phyloP scores from a whole-genome alignment of 2,797 vertebrate genomes.

The Microctenopoma stevenorrisi region DNA sequence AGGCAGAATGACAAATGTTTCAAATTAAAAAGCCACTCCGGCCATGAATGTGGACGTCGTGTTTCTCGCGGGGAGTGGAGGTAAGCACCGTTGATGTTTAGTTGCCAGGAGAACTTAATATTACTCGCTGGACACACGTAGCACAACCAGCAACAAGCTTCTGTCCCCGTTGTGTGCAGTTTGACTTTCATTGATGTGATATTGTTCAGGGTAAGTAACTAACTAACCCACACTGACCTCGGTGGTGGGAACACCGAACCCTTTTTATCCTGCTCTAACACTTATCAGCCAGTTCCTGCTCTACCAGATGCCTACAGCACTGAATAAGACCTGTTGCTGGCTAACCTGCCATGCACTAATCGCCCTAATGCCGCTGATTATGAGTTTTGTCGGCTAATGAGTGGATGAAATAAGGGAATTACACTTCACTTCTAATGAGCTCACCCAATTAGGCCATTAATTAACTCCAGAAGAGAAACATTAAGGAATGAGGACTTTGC shows the following conservation, averaged over 20 bases:
- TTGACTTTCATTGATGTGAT: slow-evolving; percentile 40
- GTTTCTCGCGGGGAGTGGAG: slow-evolving; percentile 29
- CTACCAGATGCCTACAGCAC: slow-evolving; percentile 30
- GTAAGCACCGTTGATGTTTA: slow-evolving; percentile 46
- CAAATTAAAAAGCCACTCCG: slow-evolving; percentile 57
- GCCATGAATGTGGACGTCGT: slow-evolving; percentile 34
- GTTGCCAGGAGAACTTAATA: slow-evolving; percentile 31
- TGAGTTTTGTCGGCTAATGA: slow-evolving; percentile 78
- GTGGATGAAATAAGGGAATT: slow-evolving; percentile 77
- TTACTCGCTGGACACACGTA: slow-evolving; percentile 2
- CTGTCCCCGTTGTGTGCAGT: background rate
- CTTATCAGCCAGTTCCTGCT: slow-evolving; percentile 24
- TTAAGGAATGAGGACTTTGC: slow-evolving; percentile 52
- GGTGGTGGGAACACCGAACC: background rate
- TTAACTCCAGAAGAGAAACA: slow-evolving; percentile 69
- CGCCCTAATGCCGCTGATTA: slow-evolving; percentile 73
- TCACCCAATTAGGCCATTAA: slow-evolving; percentile 78
- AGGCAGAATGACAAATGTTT: slow-evolving; percentile 61
- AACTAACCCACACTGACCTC: slow-evolving; percentile 30
- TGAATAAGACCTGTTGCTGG: slow-evolving; percentile 24
- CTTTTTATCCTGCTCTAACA: slow-evolving; percentile 7
- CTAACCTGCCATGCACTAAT: slow-evolving; percentile 59
- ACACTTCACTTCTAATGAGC: slow-evolving; percentile 73
- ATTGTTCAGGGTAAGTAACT: slow-evolving; percentile 15
- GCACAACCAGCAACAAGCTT: background rate